These are phyloP conservation scores for Morelia viridis DNA, from an alignment of 2,797 vertebrate species.

Conservation along the genomic window DNA sequence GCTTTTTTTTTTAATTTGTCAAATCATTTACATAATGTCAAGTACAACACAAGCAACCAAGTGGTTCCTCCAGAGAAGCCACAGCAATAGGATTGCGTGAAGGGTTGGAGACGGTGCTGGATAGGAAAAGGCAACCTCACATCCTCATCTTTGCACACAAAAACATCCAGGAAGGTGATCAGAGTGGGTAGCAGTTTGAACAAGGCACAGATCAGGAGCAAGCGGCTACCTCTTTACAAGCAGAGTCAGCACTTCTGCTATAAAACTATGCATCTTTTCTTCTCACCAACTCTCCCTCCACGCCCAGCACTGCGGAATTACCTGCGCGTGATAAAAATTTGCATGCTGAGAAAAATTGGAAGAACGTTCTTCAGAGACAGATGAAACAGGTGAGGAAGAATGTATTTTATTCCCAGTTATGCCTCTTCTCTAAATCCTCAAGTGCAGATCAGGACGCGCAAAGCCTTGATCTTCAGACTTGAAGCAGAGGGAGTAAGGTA, in stretches of 20 bases:
- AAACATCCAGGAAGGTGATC: neutral
- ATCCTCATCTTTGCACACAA: neutral
- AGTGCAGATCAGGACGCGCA: neutral
- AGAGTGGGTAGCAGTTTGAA: neutral
- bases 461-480: neutral
- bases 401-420: neutral
- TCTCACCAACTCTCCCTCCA: neutral
- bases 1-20: constrained; percentile 57
- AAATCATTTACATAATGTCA: constrained; percentile 54
- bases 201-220: constrained; percentile 26
- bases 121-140: neutral
- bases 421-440: neutral
- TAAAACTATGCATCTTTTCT: too few relatives aligned
- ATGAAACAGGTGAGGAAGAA: neutral
- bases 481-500: neutral
- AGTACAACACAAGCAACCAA: constrained; percentile 59
- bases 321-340: neutral
- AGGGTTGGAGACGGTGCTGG: constrained; percentile 14
- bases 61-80: constrained; percentile 45
- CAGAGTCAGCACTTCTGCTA: neutral
- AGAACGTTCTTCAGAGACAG: neutral
- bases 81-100: neutral
- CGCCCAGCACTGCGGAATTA: neutral
- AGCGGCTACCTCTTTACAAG: neutral
- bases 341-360: neutral